Conservation (phyloP, 2,888 invertebrate genomes). For the Nipponacmea schrenckii region DNA sequence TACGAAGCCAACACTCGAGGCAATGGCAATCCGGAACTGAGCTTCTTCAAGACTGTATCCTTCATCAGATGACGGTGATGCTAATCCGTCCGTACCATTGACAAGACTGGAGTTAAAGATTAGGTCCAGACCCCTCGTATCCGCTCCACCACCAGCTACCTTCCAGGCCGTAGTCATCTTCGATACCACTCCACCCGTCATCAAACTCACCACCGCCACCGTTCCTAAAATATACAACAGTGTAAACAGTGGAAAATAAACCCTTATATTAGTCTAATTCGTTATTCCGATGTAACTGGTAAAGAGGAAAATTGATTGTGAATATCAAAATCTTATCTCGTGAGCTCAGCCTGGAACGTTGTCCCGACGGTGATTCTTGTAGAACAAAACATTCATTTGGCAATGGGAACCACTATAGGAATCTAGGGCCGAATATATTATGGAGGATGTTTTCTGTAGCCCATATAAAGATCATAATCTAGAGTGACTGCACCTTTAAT, state of each 20-base stretch:
- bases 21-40: constrained; percentile 68
- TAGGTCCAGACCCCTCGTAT: background rate
- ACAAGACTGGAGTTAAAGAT: constrained; percentile 10
- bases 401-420: too few species aligned
- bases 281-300: background rate
- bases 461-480: too few species aligned
- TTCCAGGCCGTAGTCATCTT: constrained; percentile 28
- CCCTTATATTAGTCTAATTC: background rate
- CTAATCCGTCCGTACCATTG: constrained; percentile 2
- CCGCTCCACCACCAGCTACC: constrained; percentile 12
- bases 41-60: constrained; percentile 23
- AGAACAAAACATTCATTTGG: too few species aligned
- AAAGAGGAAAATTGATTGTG: background rate
- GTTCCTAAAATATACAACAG: constrained; percentile 50
- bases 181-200: constrained; percentile 57
- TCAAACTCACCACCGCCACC: constrained; percentile 63
- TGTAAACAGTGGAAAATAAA: background rate
- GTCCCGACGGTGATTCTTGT: too few species aligned
- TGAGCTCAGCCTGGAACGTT: background rate
- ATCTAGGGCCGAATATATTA: too few species aligned
- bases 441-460: too few species aligned
- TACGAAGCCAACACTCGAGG: constrained; percentile 45
- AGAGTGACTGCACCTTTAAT: too few species aligned
- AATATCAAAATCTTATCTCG: background rate
- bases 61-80: background rate